Conservation (phyloP, 1,140 invertebrate genomes). For the Drosophila triauraria region DNA sequence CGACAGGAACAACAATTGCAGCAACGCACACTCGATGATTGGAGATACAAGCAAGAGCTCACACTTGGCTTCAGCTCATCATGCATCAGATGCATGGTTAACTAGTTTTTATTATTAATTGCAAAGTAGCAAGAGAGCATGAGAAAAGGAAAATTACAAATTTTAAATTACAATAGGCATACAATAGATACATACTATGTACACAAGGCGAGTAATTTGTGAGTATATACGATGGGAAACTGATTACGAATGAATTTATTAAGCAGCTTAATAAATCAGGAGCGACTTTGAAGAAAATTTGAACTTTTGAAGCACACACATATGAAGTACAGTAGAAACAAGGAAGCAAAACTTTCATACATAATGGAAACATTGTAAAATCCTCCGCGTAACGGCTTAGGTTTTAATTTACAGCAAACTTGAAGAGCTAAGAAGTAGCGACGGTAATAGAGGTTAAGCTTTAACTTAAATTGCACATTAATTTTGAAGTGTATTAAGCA, state of each 20-base stretch:
- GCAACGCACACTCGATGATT: slow-evolving; percentile 51
- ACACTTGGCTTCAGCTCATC: slow-evolving; percentile 41
- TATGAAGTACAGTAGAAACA: slow-evolving; percentile 54
- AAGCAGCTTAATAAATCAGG: slow-evolving; percentile 75
- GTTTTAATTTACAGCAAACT: slow-evolving; percentile 74
- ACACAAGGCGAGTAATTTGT: slow-evolving; percentile 22
- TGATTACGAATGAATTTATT: slow-evolving; percentile 72
- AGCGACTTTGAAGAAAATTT: slow-evolving; percentile 30
- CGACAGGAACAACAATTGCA: slow-evolving; percentile 49
- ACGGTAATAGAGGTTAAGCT: slow-evolving; percentile 65
- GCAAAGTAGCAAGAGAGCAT: slow-evolving; percentile 28
- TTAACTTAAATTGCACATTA: slow-evolving; percentile 80
- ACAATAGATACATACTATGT: slow-evolving; percentile 22
- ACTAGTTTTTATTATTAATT: slow-evolving; percentile 63
- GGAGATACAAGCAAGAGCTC: slow-evolving; percentile 28
- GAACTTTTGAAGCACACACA: slow-evolving; percentile 66
- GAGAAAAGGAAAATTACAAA: slow-evolving; percentile 36
- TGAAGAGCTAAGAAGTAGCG: slow-evolving; percentile 36
- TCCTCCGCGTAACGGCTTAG: slow-evolving; percentile 54
- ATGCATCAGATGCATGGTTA: slow-evolving; percentile 67
- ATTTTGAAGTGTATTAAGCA: slow-evolving; percentile 81
- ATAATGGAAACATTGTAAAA: slow-evolving; percentile 61
- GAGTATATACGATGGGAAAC: slow-evolving; percentile 26
- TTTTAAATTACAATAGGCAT: slow-evolving; percentile 72
- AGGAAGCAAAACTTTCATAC: slow-evolving; percentile 17